These are phyloP conservation scores for Saguinus midas DNA, from an alignment of 2,113 vertebrate species.

Conservation along the genomic window DNA sequence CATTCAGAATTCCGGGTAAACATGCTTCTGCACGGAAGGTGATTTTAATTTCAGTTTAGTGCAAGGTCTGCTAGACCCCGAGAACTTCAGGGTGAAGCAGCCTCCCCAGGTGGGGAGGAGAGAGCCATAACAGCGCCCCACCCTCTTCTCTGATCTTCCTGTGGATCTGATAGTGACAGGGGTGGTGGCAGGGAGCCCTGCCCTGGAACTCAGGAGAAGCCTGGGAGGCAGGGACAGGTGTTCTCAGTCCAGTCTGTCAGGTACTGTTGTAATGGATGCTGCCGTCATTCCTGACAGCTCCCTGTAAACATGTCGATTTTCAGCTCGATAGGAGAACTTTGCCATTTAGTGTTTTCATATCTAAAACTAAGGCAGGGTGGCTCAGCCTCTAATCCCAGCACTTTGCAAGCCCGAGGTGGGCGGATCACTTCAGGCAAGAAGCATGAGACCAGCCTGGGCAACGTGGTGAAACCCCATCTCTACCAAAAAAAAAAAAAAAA, in stretches of 20 bases:
- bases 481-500: no score
- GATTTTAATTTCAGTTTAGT: conserved; percentile 35
- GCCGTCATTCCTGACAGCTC: background rate
- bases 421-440: no score
- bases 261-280: background rate
- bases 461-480: no score
- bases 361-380: background rate
- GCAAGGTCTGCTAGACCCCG: background rate
- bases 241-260: background rate
- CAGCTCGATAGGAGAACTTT: background rate
- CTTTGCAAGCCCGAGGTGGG: no score
- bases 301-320: conserved; percentile 29
- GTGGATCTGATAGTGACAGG: background rate
- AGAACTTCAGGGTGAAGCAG: background rate
- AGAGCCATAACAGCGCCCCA: background rate
- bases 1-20: conserved; percentile 29
- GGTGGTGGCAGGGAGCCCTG: background rate
- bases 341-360: background rate
- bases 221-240: background rate
- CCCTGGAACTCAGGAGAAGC: background rate
- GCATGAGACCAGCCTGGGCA: no score
- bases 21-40: background rate
- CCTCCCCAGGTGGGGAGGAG: background rate
- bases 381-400: no score
- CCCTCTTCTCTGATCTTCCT: background rate